These are phyloP conservation scores for Phrynocephalus vlangalii DNA, from an alignment of 2,797 vertebrate species.

Conservation along the genomic window DNA sequence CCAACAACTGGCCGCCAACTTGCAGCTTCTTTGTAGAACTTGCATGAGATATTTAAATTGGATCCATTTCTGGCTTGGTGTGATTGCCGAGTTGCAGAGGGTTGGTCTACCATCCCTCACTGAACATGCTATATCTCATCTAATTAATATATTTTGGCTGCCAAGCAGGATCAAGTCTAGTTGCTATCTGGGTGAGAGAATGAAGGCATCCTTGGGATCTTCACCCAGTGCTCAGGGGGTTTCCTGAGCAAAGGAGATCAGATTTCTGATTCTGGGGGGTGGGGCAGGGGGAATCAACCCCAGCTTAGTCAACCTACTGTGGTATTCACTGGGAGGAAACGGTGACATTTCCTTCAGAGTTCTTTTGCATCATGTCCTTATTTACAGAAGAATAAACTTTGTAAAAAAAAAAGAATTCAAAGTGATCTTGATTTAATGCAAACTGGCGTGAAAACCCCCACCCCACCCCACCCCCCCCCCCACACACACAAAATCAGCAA, in stretches of 20 bases:
- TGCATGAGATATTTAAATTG: background rate
- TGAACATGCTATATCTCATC: background rate
- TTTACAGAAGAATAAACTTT: no score
- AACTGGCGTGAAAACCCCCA: background rate
- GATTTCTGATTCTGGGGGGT: no score
- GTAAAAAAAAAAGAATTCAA: conserved; percentile 1
- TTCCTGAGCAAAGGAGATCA: no score
- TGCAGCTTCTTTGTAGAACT: background rate
- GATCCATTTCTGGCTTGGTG: background rate
- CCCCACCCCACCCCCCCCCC: no score
- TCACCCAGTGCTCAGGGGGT: no score
- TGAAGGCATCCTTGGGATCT: no score
- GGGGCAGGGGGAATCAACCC: no score
- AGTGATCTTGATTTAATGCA: background rate
- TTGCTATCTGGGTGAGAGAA: no score
- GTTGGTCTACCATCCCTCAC: background rate
- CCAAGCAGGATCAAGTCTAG: no score
- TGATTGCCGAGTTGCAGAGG: background rate
- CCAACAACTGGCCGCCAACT: background rate
- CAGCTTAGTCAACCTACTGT: no score
- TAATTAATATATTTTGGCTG: no score
- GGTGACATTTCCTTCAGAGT: background rate
- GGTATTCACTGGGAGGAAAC: background rate
- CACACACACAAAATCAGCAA: no score
- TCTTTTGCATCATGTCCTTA: background rate